phyloP scores from a whole-genome alignment of 2,888 invertebrate genomes.

The Omphaloscelis lunosa region DNA sequence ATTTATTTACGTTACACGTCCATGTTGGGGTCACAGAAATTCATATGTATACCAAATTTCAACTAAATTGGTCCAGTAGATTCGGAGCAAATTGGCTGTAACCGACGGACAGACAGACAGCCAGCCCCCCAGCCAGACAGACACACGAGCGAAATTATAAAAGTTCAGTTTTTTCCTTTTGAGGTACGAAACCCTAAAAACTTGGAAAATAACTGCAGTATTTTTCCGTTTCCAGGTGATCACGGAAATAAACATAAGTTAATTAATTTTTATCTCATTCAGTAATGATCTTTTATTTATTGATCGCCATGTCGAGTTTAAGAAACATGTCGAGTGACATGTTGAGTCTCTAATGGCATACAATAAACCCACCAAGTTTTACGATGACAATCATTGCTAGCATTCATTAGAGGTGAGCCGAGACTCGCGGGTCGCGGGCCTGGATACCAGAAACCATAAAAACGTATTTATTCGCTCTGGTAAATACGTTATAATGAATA shows the following conservation, averaged over 20 bases:
- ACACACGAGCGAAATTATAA: too few relatives aligned
- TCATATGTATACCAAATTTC: too few relatives aligned
- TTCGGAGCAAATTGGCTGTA: too few relatives aligned
- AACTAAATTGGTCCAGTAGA: too few relatives aligned
- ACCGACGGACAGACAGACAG: too few relatives aligned
- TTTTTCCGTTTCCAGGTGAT: constrained; percentile 23
- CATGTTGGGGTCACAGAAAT: too few relatives aligned
- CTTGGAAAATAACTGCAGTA: not conserved
- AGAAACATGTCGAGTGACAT: constrained; percentile 62
- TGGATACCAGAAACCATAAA: constrained; percentile 63
- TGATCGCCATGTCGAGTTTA: constrained; percentile 51
- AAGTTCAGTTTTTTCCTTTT: too few relatives aligned
- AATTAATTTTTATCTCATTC: constrained; percentile 54
- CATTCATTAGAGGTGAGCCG: constrained; percentile 66
- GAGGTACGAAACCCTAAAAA: not conserved
- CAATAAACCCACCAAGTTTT: constrained; percentile 68
- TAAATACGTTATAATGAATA: constrained; percentile 69
- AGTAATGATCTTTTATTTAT: constrained; percentile 58
- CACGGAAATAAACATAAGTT: constrained; percentile 24
- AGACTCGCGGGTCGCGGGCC: constrained; percentile 22
- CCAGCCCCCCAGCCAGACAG: too few relatives aligned
- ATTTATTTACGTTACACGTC: too few relatives aligned
- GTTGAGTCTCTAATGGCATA: constrained; percentile 60
- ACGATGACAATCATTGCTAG: constrained; percentile 68
- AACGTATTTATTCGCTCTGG: constrained; percentile 67